Evolutionary conservation across 2,797 vertebrate species (phyloP), one percentile per base, ranked within the genome.

Genomic region (Cetoscarus ocellatus): DNA sequence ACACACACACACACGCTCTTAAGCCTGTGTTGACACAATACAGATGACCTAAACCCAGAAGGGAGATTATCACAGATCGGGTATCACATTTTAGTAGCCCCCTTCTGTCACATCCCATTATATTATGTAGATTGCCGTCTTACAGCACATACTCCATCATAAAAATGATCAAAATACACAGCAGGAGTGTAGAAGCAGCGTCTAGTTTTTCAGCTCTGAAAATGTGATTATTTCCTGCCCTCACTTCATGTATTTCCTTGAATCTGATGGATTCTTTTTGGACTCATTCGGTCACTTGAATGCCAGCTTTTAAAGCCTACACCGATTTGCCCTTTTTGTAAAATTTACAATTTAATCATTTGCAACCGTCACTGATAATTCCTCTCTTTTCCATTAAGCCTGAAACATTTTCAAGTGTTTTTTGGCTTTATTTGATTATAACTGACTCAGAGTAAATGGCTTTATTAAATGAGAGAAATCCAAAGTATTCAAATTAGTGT

Each of bases 1-100:
- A 39, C 72, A 27, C 47, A 39, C 72, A 27, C 36, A 57, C 54
- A 42, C 55, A 61, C 51, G n/a, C 62, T 57, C 70, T 69, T 75
- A 65, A 67, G 73, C 73, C 68, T 70, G 55, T 88, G 85, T 89
- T 89, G 85, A 89, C 84, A 89, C 82, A 88, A 79, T 78, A 86
- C 52, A 81, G 73, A 88, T 86, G 87, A 88, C 79, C 71, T 73
- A 64, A 85, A 80, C 83, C 75, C 74, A 69, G 61, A 62, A 45
- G 59, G 67, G 70, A 68, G 73, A 87, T 87, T 66, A 84, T 75
- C 75, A 73, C 42, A 61, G 68, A 82, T 85, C 8, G 6, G 13
- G 76, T 83, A 58, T 69, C 78, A 51, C 27, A 66, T 67, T 76
- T 43, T 11, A 63, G 66, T 19, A 61, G 69, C 73, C 49, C 27